Evolutionary conservation across 2,888 invertebrate genomes (phyloP).

Genomic region (Stenchaetothrips biformis): DNA sequence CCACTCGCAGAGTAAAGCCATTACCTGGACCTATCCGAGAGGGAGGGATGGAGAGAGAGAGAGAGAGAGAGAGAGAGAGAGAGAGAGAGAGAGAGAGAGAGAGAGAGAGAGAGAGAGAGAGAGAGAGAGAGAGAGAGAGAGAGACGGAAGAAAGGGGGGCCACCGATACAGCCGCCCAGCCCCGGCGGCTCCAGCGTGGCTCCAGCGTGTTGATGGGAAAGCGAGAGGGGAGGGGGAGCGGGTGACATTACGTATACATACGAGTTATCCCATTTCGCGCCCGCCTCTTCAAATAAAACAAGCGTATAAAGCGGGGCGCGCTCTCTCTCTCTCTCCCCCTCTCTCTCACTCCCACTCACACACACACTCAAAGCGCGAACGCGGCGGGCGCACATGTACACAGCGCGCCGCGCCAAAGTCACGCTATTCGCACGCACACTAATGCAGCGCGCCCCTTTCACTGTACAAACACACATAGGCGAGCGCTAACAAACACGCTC

Average conservation of each 20-base stretch:
- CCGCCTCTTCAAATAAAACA: constrained; percentile 4
- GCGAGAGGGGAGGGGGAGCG: neutral
- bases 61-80: neutral
- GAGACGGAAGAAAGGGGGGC: no score
- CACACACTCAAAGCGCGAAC: neutral
- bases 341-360: neutral
- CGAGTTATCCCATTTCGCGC: constrained; percentile 11
- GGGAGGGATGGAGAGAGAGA: neutral
- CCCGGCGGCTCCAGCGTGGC: neutral
- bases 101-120: neutral
- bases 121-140: neutral
- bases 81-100: neutral
- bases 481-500: neutral
- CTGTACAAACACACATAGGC: no score
- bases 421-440: no score
- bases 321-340: neutral
- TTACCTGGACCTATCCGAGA: no score
- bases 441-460: no score
- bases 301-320: neutral
- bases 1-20: no score
- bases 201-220: neutral
- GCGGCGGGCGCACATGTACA: neutral
- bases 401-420: neutral
- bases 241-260: constrained; percentile 22
- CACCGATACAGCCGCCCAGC: neutral